Base-by-base conservation (phyloP, 2,797 vertebrate species). In the Alca torda region DNA sequence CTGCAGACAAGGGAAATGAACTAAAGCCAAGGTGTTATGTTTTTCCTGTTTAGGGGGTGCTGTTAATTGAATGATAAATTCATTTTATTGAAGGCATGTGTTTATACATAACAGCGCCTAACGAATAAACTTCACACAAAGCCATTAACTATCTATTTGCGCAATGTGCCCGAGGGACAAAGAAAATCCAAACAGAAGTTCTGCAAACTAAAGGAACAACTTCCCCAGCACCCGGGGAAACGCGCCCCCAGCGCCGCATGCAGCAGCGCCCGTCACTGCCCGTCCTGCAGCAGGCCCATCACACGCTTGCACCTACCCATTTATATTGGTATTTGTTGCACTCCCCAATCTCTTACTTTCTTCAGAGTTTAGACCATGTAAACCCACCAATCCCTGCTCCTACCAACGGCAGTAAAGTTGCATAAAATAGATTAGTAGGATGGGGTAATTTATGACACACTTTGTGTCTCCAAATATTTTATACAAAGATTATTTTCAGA, bases 1-100 rank as follows among this genome's bases (percentile, higher is more conserved):
- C n/a, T 39, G 75, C 88, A 93, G 92, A 95, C 77, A 94, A 92
- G 94, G 88, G 61, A 87, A 75, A 88, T 78, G 50, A 92, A 85
- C 72, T 83, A 78, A 87, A 94, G 77, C 41, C 43, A 69, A 77
- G 85, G 85, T 78, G 68, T 39, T 18, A 26, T 13, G 25, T 23
- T 50, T 78, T 75, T 81, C 74, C 77, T 45, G 64, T 35, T 45
- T 64, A 31, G 39, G 33, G 51, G 50, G 24, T 53, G 75, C 70
- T 90, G 70, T 85, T 96, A 95, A 96, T 39, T 67, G 84, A 96
- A 61, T 54, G n/a, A 82, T 86, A 94, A 89, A 89, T 30, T 72
- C 54, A 78, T 69, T 93, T 91, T 67, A 82, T 41, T 84, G 79
- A 81, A 80, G 74, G 56, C 21, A 4, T 39, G 23, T 84, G 75